Percentiles rank a stretch among this genome's conserved stretches.
Evolutionary conservation across 2,113 vertebrate genomes (phyloP).

Genomic region (Upupa epops): DNA sequence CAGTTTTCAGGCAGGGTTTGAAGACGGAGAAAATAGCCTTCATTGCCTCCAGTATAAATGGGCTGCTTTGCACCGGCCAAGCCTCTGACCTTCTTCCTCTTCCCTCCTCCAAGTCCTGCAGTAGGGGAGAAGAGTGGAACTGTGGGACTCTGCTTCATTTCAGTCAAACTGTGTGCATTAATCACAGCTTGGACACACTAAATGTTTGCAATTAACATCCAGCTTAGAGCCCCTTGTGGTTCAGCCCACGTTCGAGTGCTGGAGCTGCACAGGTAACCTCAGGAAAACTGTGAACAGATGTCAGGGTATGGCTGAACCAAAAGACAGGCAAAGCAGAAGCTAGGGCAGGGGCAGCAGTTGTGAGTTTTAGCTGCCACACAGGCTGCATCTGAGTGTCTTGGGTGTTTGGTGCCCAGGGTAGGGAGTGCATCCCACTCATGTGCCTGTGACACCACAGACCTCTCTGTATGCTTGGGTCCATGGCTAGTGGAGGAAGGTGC

Average conservation of each 20-base stretch:
- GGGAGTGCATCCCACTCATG: neutral
- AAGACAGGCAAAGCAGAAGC: neutral
- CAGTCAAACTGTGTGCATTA: conserved; percentile 67
- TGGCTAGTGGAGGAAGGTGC: neutral
- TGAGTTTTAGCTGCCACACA: neutral
- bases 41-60: neutral
- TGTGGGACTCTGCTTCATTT: conserved; percentile 63
- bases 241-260: conserved; percentile 52
- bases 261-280: conserved; percentile 70
- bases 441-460: rapidly evolving
- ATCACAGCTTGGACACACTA: conserved; percentile 70
- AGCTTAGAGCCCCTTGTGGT: conserved; percentile 75
- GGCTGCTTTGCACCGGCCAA: neutral
- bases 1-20: neutral
- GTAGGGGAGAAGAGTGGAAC: conserved; percentile 22
- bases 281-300: conserved; percentile 71
- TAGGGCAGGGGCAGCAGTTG: neutral
- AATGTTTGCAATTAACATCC: conserved; percentile 77
- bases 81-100: neutral
- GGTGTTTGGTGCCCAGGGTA: neutral
- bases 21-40: neutral
- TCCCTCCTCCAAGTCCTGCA: neutral
- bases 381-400: too few relatives aligned
- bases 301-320: conserved; percentile 28
- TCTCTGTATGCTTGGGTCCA: rapidly evolving